Percentiles rank a stretch among this genome's conserved stretches.
Conservation (phyloP, 2,113 vertebrate genomes). For the Scytalopus superciliaris region DNA sequence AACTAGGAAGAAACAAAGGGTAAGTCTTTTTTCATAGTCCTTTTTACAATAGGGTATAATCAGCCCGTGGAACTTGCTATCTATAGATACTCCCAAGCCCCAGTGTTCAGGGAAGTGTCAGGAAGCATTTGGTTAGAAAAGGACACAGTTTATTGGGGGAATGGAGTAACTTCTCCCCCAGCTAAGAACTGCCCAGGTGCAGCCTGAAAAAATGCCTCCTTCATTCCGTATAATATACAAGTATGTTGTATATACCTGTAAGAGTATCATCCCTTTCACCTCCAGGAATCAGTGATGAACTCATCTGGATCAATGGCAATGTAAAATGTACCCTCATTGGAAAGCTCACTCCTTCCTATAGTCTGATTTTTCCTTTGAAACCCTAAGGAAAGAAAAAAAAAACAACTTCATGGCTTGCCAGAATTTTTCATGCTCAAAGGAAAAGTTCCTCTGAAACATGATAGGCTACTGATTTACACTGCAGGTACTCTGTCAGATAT, state of each 20-base stretch:
- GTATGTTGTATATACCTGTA: neutral
- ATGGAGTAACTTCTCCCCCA: neutral
- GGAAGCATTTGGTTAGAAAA: neutral
- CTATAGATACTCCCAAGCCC: neutral
- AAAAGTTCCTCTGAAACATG: neutral
- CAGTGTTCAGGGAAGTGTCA: neutral
- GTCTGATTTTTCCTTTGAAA: neutral
- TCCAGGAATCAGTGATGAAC: neutral
- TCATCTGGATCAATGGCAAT: neutral
- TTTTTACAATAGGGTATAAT: neutral
- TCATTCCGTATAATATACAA: neutral
- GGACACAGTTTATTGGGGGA: neutral
- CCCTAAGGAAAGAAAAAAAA: neutral
- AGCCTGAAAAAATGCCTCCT: neutral
- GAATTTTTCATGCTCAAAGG: neutral
- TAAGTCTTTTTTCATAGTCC: neutral
- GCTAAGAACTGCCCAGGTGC: neutral
- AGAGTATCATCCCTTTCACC: neutral
- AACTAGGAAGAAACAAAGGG: neutral
- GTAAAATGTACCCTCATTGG: neutral
- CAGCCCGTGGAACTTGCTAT: neutral
- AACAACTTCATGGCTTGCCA: neutral
- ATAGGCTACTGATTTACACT: neutral
- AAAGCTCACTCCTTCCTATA: neutral
- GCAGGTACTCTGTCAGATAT: neutral